phyloP scores from a whole-genome alignment of 2,113 vertebrate genomes.

The Serilophus lunatus region DNA sequence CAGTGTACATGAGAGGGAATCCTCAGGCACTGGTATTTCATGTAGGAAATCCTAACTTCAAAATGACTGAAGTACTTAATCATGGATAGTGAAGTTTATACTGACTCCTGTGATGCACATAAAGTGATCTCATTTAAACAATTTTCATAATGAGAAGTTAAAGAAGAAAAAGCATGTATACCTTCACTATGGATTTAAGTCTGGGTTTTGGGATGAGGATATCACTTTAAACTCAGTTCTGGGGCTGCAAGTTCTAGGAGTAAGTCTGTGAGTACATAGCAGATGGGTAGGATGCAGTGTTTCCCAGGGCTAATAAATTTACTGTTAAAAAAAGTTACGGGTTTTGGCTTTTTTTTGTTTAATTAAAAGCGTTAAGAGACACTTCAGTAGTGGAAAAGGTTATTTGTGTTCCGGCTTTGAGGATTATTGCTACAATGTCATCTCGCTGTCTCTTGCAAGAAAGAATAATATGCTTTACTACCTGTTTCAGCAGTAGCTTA shows the following conservation, averaged over 20 bases:
- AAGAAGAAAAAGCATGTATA: neutral
- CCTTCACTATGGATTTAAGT: neutral
- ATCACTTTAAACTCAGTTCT: neutral
- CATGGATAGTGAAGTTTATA: neutral
- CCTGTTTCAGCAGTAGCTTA: neutral
- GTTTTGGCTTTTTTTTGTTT: neutral
- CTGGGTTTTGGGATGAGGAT: neutral
- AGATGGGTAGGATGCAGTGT: neutral
- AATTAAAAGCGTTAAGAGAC: neutral
- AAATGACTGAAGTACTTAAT: neutral
- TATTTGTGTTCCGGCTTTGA: accelerated
- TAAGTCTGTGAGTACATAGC: neutral
- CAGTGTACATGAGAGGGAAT: neutral
- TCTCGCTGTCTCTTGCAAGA: neutral
- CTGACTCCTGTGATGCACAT: neutral
- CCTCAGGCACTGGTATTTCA: neutral
- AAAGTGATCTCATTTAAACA: neutral
- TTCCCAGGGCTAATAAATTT: conserved; percentile 14
- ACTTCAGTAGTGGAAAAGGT: neutral
- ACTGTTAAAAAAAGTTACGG: neutral
- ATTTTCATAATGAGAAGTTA: neutral
- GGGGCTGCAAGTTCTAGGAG: neutral
- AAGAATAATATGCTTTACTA: neutral
- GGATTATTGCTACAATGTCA: neutral
- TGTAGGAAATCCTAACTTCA: neutral